Evolutionary conservation across 1,140 invertebrate species (phyloP).

Genomic region (Pentalonia nigronervosa): DNA sequence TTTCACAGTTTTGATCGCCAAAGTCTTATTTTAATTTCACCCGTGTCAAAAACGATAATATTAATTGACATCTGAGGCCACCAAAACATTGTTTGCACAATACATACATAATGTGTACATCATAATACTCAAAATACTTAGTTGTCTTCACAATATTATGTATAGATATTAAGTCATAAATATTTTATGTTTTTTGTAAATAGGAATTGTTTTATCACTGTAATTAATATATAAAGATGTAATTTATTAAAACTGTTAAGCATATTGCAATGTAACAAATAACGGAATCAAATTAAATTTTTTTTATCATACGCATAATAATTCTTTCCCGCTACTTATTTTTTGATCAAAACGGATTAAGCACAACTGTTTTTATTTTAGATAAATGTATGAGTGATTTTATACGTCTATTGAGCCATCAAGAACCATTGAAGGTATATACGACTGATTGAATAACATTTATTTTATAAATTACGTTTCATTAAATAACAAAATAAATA

Average conservation of each 20-base stretch:
- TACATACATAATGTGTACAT: background rate
- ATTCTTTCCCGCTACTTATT: background rate
- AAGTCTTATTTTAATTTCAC: conserved; percentile 40
- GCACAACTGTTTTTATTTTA: background rate
- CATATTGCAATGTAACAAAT: background rate
- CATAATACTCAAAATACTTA: background rate
- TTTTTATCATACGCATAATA: background rate
- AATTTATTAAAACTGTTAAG: background rate
- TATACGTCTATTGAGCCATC: background rate
- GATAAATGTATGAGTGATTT: background rate
- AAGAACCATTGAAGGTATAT: background rate
- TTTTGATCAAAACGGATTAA: background rate
- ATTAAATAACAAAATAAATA: background rate
- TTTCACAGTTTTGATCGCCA: conserved; percentile 34
- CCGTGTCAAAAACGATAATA: background rate
- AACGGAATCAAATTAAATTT: background rate
- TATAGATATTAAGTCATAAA: background rate
- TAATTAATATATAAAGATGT: background rate
- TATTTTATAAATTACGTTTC: background rate
- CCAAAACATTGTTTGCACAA: background rate
- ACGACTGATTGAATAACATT: background rate
- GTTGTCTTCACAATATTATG: background rate
- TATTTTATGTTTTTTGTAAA: background rate
- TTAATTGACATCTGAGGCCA: background rate
- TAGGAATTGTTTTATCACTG: background rate